Percentiles rank a stretch among this genome's conserved stretches.
These are phyloP conservation scores for Heptranchias perlo DNA, from an alignment of 2,113 vertebrate species.

Conservation along the genomic window DNA sequence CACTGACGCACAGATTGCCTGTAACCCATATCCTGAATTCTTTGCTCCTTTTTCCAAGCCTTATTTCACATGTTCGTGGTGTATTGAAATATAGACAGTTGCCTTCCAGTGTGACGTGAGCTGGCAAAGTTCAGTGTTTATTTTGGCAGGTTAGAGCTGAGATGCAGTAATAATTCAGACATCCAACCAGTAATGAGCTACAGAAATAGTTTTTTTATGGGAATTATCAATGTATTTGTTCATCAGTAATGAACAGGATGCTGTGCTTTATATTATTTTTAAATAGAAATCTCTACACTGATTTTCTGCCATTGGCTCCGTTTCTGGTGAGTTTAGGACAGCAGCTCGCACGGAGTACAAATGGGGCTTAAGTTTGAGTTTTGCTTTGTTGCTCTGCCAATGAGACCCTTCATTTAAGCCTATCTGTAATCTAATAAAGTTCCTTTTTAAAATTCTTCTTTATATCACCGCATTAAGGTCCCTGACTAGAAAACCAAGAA, in stretches of 20 bases:
- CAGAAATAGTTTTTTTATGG: not conserved
- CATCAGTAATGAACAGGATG: not conserved
- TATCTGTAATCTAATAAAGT: not conserved
- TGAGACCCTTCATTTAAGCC: not conserved
- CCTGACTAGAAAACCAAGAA: not conserved
- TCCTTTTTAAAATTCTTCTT: too few relatives aligned
- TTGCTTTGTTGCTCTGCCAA: not conserved
- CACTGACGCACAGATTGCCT: slow-evolving; percentile 4
- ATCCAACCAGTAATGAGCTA: not conserved
- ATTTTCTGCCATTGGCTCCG: not conserved
- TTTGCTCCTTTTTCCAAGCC: slow-evolving; percentile 35
- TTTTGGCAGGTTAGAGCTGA: not conserved
- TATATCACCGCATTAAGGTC: not conserved
- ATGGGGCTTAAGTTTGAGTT: not conserved
- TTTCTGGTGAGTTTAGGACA: not conserved
- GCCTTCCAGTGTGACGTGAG: not conserved
- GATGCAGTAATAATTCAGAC: not conserved
- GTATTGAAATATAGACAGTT: not conserved
- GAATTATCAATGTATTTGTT: not conserved
- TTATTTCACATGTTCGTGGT: not conserved
- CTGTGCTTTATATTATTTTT: not conserved
- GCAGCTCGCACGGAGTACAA: not conserved
- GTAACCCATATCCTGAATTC: slow-evolving; percentile 20
- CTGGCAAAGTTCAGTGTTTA: not conserved
- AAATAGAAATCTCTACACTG: not conserved